Base-by-base conservation (phyloP, 2,113 vertebrate species). In the Atrichornis clamosus region DNA sequence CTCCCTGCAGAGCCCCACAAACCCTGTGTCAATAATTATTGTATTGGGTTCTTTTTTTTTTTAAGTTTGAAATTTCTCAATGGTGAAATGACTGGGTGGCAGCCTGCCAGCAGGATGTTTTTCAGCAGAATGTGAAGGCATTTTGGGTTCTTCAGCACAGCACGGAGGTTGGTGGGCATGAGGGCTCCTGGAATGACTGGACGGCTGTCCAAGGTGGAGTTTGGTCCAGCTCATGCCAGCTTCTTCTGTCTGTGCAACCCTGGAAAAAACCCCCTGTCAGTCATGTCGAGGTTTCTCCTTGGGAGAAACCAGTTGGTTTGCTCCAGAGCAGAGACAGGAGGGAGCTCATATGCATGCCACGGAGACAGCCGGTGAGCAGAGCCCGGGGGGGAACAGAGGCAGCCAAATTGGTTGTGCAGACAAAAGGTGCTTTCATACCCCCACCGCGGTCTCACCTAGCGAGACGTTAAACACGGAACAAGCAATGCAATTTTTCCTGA, bases 301-400 rank as follows among this genome's bases (percentile, higher is more conserved):
- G 59, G 39, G 73, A 87, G 83, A 87, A 97, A 96, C 94, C 95
- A 93, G 95, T 93, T 89, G 89, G 95, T 93, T 97, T 90, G 93
- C 94, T 96, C 56, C 4, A 13, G 49, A 90, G 78, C 28, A 49
- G 91, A 97, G 94, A 90, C 92, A 93, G 94, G 72, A 96, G 90
- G 42, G 83, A 94, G 72, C 94, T 96, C 93, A 95, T 96, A 95
- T 97, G 94, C 96, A 97, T 97, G 94, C 93, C 2, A 5, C 0
- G 3, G 89, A 97, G 96, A 96, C 96, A 96, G 93, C 59, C 6
- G 2, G 46, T 69, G 80, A 95, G 94, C 80, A 95, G 86, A 84
- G 96, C 96, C 96, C 0, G 2, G 72, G 39, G 39, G 87, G 73
- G 27, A 95, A 59, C 42, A 33, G 39, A 90, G 86, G 89, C 93